Evolutionary conservation across 2,113 vertebrate genomes (phyloP).

Genomic region (Dunckerocampus dactyliophorus): DNA sequence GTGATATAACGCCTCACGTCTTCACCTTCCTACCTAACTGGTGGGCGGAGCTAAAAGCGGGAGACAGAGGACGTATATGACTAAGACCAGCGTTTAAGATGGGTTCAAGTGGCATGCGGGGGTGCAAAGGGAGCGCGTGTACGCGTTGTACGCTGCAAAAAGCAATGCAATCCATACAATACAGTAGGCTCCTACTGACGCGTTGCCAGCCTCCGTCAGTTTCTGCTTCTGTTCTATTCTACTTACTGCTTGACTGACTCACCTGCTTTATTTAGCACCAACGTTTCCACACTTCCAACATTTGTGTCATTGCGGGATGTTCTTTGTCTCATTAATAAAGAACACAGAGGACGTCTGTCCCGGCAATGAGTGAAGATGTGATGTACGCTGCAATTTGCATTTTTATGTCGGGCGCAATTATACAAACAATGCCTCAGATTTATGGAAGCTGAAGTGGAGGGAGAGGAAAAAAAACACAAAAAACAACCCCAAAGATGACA

Average conservation of each 20-base stretch:
- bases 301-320: neutral
- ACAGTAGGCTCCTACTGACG: no score
- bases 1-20: conserved; percentile 18
- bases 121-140: conserved; percentile 19
- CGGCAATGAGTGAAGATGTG: neutral
- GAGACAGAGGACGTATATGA: conserved; percentile 39
- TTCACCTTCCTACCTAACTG: conserved; percentile 23
- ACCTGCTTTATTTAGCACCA: neutral
- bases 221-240: no score
- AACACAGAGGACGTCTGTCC: neutral
- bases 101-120: conserved; percentile 9
- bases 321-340: neutral
- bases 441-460: neutral
- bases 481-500: neutral
- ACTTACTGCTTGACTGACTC: no score
- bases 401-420: neutral
- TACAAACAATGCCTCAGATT: neutral
- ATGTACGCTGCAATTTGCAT: conserved; percentile 3
- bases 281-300: neutral
- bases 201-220: no score
- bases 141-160: conserved; percentile 6
- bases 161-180: no score
- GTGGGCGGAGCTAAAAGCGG: conserved; percentile 26
- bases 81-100: conserved; percentile 37
- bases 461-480: neutral